Evolutionary conservation across 2,888 invertebrate genomes (phyloP).

Genomic region (Callinectes sapidus): DNA sequence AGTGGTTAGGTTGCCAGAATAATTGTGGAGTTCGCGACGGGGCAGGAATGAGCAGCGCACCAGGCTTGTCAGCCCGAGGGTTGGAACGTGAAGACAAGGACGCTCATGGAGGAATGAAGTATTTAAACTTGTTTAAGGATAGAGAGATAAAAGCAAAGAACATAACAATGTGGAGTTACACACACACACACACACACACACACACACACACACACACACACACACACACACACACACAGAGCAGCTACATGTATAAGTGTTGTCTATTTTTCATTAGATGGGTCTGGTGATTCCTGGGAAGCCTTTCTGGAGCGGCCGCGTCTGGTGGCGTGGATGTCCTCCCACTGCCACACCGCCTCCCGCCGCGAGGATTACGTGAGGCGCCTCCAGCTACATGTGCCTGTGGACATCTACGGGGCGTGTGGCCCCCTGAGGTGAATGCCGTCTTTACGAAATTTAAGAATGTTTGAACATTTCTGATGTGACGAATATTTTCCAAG

Average conservation of each 20-base stretch:
- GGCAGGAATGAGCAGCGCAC: background rate
- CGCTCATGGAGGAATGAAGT: background rate
- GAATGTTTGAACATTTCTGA: background rate
- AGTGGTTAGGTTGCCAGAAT: background rate
- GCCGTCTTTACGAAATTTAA: background rate
- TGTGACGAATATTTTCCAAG: background rate
- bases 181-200: slow-evolving; percentile 7
- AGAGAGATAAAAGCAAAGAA: background rate
- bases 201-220: slow-evolving; percentile 29
- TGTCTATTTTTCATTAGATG: background rate
- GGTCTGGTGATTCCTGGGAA: slow-evolving; percentile 13
- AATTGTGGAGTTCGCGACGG: background rate
- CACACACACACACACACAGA: slow-evolving; percentile 4
- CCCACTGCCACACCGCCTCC: slow-evolving; percentile 55
- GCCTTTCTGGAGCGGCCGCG: slow-evolving; percentile 16
- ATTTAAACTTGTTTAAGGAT: background rate
- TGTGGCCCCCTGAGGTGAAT: slow-evolving; percentile 50
- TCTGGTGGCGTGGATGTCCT: slow-evolving; percentile 59
- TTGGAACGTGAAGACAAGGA: background rate
- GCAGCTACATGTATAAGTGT: background rate
- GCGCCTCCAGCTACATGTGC: slow-evolving; percentile 26
- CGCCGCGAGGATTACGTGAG: slow-evolving; percentile 56
- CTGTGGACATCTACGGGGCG: slow-evolving; percentile 49
- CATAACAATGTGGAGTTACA: background rate
- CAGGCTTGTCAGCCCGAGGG: background rate